Evolutionary conservation across 2,797 vertebrate species (phyloP).

Genomic region (Luscinia luscinia): DNA sequence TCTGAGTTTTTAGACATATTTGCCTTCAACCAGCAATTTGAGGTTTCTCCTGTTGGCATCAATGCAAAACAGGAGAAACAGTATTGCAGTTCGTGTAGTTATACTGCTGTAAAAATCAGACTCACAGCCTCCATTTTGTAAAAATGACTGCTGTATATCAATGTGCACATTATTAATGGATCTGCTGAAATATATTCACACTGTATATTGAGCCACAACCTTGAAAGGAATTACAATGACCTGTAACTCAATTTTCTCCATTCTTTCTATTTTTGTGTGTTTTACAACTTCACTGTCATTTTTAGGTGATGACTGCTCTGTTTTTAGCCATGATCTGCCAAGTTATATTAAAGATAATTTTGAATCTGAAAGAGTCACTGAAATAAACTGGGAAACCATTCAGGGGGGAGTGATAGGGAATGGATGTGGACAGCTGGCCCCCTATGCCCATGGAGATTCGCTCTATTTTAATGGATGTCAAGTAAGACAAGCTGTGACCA

Average conservation of each 20-base stretch:
- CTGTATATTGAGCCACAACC: not conserved
- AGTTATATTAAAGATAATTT: constrained; percentile 99
- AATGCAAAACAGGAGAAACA: not conserved
- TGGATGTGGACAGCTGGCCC: constrained; percentile 95
- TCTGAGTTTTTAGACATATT: not conserved
- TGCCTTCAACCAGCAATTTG: not conserved
- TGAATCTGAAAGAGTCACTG: constrained; percentile 91
- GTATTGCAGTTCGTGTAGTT: not conserved
- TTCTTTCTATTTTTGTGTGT: not conserved
- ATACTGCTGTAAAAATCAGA: not conserved
- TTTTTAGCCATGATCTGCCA: constrained; percentile 90
- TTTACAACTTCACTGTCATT: constrained; percentile 41
- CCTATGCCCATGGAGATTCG: constrained; percentile 95
- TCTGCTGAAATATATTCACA: not conserved
- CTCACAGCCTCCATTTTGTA: not conserved
- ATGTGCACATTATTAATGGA: not conserved
- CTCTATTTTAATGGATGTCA: constrained; percentile 98
- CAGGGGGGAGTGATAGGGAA: constrained; percentile 94
- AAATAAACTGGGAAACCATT: constrained; percentile 95
- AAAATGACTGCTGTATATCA: not conserved
- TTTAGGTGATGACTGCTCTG: constrained; percentile 94
- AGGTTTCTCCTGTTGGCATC: not conserved
- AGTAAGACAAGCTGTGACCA: constrained; percentile 94
- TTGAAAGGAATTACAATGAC: not conserved
- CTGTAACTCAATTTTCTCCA: not conserved